A percentile compares a stretch with the other conserved stretches of the same genome.
These are phyloP conservation scores for Tryphoninae sp. DNA, from an alignment of 2,888 invertebrate species.

Conservation along the genomic window DNA sequence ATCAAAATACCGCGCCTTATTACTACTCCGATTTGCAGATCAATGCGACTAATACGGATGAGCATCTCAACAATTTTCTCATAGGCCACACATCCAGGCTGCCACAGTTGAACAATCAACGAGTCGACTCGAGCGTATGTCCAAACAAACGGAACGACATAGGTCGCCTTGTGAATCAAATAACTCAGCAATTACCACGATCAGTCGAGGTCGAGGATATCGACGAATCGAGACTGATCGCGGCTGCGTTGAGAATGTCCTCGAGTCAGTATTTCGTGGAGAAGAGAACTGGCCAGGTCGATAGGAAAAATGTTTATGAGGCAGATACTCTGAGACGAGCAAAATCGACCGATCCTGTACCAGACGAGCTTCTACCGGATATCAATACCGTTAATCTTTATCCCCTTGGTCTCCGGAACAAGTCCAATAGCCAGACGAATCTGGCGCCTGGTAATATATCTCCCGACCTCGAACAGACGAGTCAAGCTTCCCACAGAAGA, in stretches of 20 bases:
- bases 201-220: constrained; percentile 76
- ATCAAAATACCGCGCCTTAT: constrained; percentile 89
- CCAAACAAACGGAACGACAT: constrained; percentile 83
- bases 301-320: constrained; percentile 88
- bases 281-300: constrained; percentile 82
- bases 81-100: constrained; percentile 72
- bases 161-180: constrained; percentile 88
- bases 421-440: constrained; percentile 71
- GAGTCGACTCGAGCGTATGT: constrained; percentile 84
- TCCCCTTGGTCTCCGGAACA: constrained; percentile 79
- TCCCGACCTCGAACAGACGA: constrained; percentile 49
- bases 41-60: constrained; percentile 65
- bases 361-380: constrained; percentile 74
- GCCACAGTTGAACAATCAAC: constrained; percentile 87
- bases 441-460: constrained; percentile 59
- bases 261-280: constrained; percentile 77
- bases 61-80: constrained; percentile 65
- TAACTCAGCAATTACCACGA: constrained; percentile 78
- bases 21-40: constrained; percentile 90
- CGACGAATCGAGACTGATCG: constrained; percentile 77
- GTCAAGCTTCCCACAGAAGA: constrained; percentile 80
- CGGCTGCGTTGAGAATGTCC: constrained; percentile 78
- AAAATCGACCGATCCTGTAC: constrained; percentile 76
- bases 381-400: constrained; percentile 78
- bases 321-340: constrained; percentile 85